Percentiles rank a stretch among this genome's conserved stretches.
Conservation (phyloP, 2,113 vertebrate species). For the Burhinus bistriatus region DNA sequence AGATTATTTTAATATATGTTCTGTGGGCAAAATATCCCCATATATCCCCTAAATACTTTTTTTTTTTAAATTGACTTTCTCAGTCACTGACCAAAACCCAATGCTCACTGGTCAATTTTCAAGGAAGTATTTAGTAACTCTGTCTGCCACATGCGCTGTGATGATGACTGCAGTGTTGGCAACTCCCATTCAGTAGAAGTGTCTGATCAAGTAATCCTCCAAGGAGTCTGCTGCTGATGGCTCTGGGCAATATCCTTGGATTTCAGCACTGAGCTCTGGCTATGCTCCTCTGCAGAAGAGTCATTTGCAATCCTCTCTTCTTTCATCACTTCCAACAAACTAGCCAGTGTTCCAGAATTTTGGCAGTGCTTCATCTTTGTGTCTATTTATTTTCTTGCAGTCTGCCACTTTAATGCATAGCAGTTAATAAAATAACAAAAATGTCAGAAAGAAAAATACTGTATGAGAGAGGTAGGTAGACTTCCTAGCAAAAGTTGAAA, state of each 20-base stretch:
- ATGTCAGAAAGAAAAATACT: constrained; percentile 11
- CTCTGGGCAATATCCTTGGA: neutral
- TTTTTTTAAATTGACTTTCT: neutral
- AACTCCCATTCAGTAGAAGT: neutral
- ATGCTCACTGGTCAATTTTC: neutral
- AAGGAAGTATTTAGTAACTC: neutral
- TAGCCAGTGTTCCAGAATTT: neutral
- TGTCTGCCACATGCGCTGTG: neutral
- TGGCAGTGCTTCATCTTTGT: neutral
- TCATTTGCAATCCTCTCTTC: constrained; percentile 9
- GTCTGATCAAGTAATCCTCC: neutral
- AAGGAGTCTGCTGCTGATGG: neutral
- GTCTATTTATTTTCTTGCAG: constrained; percentile 20
- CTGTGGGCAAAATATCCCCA: neutral
- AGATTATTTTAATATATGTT: neutral
- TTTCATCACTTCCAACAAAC: constrained; percentile 9
- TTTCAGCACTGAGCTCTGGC: neutral
- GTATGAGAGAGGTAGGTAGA: neutral
- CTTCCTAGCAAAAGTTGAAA: neutral
- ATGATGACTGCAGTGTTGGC: neutral
- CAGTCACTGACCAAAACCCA: neutral
- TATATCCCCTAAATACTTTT: neutral
- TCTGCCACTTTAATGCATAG: neutral
- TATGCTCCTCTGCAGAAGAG: neutral
- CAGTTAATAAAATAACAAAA: constrained; percentile 30